Percentiles rank a stretch among this genome's conserved stretches.
These are phyloP conservation scores for Oreochromis tanganicae DNA, from an alignment of 2,113 vertebrate species.

Conservation along the genomic window DNA sequence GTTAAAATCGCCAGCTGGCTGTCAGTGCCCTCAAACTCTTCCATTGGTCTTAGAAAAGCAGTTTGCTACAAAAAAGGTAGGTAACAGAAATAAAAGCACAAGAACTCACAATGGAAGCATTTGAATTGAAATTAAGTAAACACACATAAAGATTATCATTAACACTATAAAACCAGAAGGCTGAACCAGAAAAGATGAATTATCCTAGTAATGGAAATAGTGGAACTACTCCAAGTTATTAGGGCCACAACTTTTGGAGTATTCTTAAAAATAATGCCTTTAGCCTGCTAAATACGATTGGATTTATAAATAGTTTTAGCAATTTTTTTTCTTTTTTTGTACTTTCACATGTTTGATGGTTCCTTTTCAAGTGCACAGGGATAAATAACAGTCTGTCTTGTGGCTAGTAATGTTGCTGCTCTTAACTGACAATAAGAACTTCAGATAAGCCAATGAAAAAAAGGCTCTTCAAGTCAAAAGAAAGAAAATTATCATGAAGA, in stretches of 20 bases:
- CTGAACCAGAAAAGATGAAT: background rate
- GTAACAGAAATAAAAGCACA: background rate
- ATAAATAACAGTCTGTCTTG: background rate
- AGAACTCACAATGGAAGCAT: background rate
- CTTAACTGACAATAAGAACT: background rate
- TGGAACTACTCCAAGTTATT: background rate
- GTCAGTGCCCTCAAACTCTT: constrained; percentile 27
- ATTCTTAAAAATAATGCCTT: background rate
- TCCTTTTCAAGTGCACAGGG: background rate
- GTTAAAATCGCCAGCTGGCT: constrained; percentile 15
- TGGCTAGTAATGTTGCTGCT: background rate
- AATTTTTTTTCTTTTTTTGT: background rate
- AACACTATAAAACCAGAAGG: background rate
- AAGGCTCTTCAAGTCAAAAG: background rate
- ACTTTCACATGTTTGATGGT: background rate
- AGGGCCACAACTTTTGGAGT: background rate
- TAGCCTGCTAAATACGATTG: background rate
- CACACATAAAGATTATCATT: background rate
- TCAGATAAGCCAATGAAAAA: background rate
- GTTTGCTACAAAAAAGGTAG: background rate
- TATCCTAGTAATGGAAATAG: background rate
- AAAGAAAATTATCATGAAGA: background rate
- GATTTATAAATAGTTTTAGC: background rate
- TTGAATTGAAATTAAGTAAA: background rate
- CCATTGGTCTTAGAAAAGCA: background rate